A percentile compares a stretch with the other conserved stretches of the same genome.
phyloP scores from a whole-genome alignment of 2,888 invertebrate species.

The Polymixis flavicincta region DNA sequence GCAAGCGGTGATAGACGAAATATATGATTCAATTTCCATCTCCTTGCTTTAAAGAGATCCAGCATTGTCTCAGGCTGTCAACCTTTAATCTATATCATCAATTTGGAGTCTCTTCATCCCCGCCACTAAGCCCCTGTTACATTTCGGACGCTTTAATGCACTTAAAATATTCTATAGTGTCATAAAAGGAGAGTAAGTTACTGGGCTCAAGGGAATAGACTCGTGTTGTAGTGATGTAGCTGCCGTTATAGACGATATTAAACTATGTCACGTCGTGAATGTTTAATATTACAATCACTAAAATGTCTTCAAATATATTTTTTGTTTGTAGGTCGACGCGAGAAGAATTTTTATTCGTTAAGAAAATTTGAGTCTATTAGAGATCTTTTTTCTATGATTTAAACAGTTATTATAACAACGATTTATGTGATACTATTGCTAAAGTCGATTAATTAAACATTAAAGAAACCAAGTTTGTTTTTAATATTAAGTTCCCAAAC shows the following conservation, averaged over 20 bases:
- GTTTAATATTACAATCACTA: conserved; percentile 51
- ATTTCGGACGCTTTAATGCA: conserved; percentile 78
- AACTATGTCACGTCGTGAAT: conserved; percentile 51
- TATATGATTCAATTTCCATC: conserved; percentile 60
- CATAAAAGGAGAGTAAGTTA: conserved; percentile 85
- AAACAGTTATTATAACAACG: too few relatives aligned
- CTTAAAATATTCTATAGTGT: conserved; percentile 87
- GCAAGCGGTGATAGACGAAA: conserved; percentile 33
- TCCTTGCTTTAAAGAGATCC: conserved; percentile 36
- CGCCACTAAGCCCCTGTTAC: conserved; percentile 55
- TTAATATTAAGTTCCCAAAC: conserved; percentile 12
- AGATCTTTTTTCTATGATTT: neutral
- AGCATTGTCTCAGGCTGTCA: conserved; percentile 57
- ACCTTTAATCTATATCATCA: conserved; percentile 74
- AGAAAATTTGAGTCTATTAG: neutral
- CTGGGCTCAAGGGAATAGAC: conserved; percentile 74
- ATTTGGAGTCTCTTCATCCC: conserved; percentile 58
- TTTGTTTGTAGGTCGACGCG: conserved; percentile 16
- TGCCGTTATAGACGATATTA: conserved; percentile 56
- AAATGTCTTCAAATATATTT: conserved; percentile 36
- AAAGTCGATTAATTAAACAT: conserved; percentile 14
- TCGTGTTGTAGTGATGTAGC: conserved; percentile 65
- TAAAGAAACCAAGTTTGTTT: conserved; percentile 4
- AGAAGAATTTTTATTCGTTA: conserved; percentile 23
- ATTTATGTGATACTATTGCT: neutral